Percentiles rank a stretch among this genome's conserved stretches.
Evolutionary conservation across 2,888 invertebrate species (phyloP).

Genomic region (Spodoptera picta): DNA sequence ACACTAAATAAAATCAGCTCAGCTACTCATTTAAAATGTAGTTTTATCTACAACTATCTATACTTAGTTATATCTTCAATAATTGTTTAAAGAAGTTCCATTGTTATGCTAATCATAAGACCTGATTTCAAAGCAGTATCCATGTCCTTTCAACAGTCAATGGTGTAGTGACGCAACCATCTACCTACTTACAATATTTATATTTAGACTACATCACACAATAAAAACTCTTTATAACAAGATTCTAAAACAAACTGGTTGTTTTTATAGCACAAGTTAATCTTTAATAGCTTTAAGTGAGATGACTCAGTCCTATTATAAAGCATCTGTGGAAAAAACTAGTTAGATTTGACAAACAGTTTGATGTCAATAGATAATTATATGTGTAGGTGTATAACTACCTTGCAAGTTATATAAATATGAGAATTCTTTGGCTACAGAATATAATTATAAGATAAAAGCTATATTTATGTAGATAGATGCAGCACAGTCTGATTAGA

Average conservation of each 20-base stretch:
- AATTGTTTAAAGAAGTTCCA: conserved; percentile 30
- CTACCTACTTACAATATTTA: conserved; percentile 14
- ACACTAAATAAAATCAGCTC: conserved; percentile 12
- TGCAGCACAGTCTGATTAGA: conserved; percentile 10
- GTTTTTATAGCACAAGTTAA: conserved; percentile 29
- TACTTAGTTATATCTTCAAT: conserved; percentile 17
- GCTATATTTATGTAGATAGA: conserved; percentile 12
- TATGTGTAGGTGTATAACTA: background rate
- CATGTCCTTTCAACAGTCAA: conserved; percentile 40
- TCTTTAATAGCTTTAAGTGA: conserved; percentile 14
- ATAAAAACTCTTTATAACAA: conserved; percentile 17
- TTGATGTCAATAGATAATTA: background rate
- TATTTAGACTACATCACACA: conserved; percentile 15
- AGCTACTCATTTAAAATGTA: conserved; percentile 16
- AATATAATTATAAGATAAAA: conserved; percentile 5
- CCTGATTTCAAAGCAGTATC: conserved; percentile 41
- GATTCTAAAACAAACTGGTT: conserved; percentile 12
- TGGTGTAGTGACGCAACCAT: conserved; percentile 36
- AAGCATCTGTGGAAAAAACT: conserved; percentile 15
- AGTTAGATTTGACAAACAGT: conserved; percentile 16
- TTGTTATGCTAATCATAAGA: conserved; percentile 58
- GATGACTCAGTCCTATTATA: conserved; percentile 6
- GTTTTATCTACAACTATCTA: conserved; percentile 12
- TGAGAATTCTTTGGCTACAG: too few species aligned
- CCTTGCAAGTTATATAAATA: background rate